These are phyloP conservation scores for Chelonus formosanus DNA, from an alignment of 2,888 invertebrate species.

Conservation along the genomic window DNA sequence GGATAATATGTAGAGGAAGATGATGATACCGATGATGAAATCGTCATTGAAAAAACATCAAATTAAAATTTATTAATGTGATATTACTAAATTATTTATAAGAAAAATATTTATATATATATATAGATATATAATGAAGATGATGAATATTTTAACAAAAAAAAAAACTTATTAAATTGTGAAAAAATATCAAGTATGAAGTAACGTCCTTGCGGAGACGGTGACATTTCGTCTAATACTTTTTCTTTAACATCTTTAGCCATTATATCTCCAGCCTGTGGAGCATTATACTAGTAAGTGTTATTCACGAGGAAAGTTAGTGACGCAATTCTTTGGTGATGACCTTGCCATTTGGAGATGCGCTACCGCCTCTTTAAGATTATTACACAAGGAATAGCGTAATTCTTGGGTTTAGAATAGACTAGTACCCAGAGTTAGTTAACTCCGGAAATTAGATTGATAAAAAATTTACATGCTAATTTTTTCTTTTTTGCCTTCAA, in stretches of 20 bases:
- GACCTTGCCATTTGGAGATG: constrained; percentile 62
- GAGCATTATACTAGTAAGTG: background rate
- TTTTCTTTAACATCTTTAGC: constrained; percentile 1
- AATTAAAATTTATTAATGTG: too few relatives aligned
- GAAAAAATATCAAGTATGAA: too few relatives aligned
- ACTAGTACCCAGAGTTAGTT: too few relatives aligned
- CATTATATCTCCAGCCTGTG: too few relatives aligned
- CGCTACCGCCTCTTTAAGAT: constrained; percentile 36
- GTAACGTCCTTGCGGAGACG: constrained; percentile 8
- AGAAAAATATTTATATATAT: too few relatives aligned
- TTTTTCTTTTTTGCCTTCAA: too few relatives aligned
- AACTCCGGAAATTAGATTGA: constrained; percentile 4
- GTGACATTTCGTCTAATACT: constrained; percentile 12
- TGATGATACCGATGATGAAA: constrained; percentile 22
- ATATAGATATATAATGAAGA: too few relatives aligned
- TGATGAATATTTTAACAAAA: too few relatives aligned
- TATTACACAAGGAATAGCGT: background rate
- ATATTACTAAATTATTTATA: too few relatives aligned
- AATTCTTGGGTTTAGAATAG: background rate
- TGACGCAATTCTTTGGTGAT: constrained; percentile 44
- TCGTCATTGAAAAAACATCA: background rate
- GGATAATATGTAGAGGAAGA: constrained; percentile 25
- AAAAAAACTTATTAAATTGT: too few relatives aligned
- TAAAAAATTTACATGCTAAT: too few relatives aligned
- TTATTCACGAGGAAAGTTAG: constrained; percentile 36